These are phyloP conservation scores for Uloborus diversus DNA, from an alignment of 1,140 invertebrate species.

Conservation along the genomic window DNA sequence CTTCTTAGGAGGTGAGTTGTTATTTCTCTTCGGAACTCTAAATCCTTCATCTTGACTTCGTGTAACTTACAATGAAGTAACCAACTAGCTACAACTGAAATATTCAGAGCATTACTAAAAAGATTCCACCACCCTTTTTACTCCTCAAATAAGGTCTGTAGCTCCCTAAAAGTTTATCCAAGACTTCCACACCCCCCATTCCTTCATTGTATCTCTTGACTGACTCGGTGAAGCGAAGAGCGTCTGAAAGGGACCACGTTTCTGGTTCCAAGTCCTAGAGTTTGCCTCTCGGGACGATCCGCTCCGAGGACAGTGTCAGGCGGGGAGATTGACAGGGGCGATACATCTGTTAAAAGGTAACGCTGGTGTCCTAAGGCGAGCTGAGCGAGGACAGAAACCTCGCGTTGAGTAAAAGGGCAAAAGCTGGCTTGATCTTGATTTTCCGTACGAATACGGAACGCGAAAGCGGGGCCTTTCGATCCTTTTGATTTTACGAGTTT, in stretches of 20 bases:
- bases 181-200: too few relatives aligned
- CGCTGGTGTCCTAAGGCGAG: neutral
- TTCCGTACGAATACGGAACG: conserved; percentile 79
- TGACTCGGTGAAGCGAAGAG: conserved; percentile 4
- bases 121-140: too few relatives aligned
- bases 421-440: conserved; percentile 71
- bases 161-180: too few relatives aligned
- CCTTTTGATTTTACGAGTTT: conserved; percentile 70
- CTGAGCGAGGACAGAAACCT: neutral
- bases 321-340: neutral
- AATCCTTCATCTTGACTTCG: too few relatives aligned
- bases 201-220: too few relatives aligned
- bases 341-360: neutral
- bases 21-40: too few relatives aligned
- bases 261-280: conserved; percentile 66
- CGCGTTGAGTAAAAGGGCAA: neutral
- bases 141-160: too few relatives aligned
- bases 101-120: too few relatives aligned
- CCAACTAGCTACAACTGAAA: too few relatives aligned
- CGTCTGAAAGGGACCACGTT: neutral
- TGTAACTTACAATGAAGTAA: too few relatives aligned
- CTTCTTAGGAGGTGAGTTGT: too few relatives aligned
- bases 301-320: conserved; percentile 69
- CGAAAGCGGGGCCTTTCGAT: conserved; percentile 79
- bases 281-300: conserved; percentile 67